Conservation (phyloP, 2,888 invertebrate species). For the Siphlonurus alternatus region DNA sequence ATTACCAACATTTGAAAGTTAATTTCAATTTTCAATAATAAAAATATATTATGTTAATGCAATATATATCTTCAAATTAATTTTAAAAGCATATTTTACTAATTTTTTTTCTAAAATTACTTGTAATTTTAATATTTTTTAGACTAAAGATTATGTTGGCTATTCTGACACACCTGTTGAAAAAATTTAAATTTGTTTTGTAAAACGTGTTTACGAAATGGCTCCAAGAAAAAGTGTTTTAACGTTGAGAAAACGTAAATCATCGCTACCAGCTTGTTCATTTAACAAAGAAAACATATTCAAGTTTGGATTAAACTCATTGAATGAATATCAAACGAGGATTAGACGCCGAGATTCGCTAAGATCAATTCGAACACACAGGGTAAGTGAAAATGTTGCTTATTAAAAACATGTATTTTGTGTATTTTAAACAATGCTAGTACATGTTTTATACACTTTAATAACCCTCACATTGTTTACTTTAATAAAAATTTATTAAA, state of each 20-base stretch:
- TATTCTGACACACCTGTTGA: background rate
- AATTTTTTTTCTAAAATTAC: background rate
- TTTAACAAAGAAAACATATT: background rate
- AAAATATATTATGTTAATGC: background rate
- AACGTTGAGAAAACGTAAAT: background rate
- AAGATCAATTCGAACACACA: background rate
- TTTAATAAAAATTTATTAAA: no score
- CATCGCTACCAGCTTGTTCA: background rate
- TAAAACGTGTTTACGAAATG: background rate
- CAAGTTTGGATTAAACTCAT: background rate
- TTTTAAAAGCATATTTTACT: background rate
- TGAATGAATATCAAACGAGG: background rate
- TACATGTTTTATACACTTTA: no score
- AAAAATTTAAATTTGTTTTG: no score
- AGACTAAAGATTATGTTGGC: background rate
- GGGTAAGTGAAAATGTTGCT: background rate
- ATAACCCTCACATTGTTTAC: no score
- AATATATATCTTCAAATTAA: background rate
- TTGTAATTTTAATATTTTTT: background rate
- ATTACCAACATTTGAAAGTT: background rate
- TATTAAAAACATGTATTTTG: background rate
- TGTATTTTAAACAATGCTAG: no score
- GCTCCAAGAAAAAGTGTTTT: constrained; percentile 1
- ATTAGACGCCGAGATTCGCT: background rate
- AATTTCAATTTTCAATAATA: background rate